Evolutionary conservation across 2,888 invertebrate genomes (phyloP).

Genomic region (Sphaerophoria rueppellii): DNA sequence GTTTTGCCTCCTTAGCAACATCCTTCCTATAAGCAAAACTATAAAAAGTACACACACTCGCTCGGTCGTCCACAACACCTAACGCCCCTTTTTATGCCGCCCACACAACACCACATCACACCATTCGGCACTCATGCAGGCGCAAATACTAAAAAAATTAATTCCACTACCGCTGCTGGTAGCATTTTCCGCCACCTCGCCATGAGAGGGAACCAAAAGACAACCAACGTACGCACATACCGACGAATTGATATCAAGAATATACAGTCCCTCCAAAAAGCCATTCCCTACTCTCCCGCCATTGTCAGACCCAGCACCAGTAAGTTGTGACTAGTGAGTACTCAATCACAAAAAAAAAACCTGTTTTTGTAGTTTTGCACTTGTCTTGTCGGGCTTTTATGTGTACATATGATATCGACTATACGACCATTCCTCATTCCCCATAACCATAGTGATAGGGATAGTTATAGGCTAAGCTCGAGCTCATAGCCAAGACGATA

Average conservation of each 20-base stretch:
- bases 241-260: conserved; percentile 42
- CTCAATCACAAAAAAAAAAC: too few relatives aligned
- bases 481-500: too few relatives aligned
- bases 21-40: conserved; percentile 43
- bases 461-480: too few relatives aligned
- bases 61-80: conserved; percentile 25
- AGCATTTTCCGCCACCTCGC: conserved; percentile 60
- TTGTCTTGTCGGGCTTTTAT: conserved; percentile 43
- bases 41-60: conserved; percentile 8
- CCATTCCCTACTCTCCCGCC: conserved; percentile 29
- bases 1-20: conserved; percentile 64
- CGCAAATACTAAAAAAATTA: conserved; percentile 29
- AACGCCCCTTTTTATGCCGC: conserved; percentile 1
- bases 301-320: conserved; percentile 33
- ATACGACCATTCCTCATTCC: not conserved
- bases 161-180: conserved; percentile 9
- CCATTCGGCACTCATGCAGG: not conserved
- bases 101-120: not conserved
- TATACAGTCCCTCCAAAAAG: conserved; percentile 68
- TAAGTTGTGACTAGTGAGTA: conserved; percentile 38
- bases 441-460: not conserved
- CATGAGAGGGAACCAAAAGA: conserved; percentile 41
- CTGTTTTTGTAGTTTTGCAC: conserved; percentile 60
- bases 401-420: conserved; percentile 20
- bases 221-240: not conserved